Evolutionary conservation across 2,888 invertebrate species (phyloP).

Genomic region (Glomeris marginata): DNA sequence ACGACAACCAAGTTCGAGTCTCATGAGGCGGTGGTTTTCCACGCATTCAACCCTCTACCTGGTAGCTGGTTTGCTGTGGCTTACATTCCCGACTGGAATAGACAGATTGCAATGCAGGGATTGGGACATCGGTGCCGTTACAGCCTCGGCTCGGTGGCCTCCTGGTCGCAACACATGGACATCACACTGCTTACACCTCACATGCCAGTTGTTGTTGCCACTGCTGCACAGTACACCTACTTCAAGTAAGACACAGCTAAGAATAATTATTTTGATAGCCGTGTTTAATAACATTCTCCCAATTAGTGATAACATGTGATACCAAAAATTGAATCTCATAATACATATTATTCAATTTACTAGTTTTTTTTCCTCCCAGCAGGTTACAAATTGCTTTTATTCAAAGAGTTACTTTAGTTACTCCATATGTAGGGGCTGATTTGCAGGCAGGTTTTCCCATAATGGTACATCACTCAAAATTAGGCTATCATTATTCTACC

Average conservation of each 20-base stretch:
- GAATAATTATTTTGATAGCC: too few relatives aligned
- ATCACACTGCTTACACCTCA: conserved; percentile 32
- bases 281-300: too few relatives aligned
- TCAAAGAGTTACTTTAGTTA: too few relatives aligned
- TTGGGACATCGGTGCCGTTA: conserved; percentile 36
- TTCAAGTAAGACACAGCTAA: conserved; percentile 29
- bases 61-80: conserved; percentile 68
- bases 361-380: too few relatives aligned
- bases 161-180: conserved; percentile 33
- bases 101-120: conserved; percentile 35
- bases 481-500: too few relatives aligned
- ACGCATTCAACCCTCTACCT: conserved; percentile 37
- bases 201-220: conserved; percentile 26
- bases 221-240: conserved; percentile 31
- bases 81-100: conserved; percentile 38
- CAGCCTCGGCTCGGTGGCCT: conserved; percentile 35
- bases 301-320: too few relatives aligned
- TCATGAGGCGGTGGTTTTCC: conserved; percentile 31
- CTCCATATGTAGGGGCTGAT: too few relatives aligned
- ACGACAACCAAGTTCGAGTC: conserved; percentile 25
- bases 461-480: too few relatives aligned
- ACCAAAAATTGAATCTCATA: too few relatives aligned
- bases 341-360: too few relatives aligned
- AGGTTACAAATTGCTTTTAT: too few relatives aligned
- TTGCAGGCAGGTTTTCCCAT: too few relatives aligned